A percentile compares a stretch with the other conserved stretches of the same genome.
Conservation (phyloP, 1,140 invertebrate genomes). For the Pinna nobilis region DNA sequence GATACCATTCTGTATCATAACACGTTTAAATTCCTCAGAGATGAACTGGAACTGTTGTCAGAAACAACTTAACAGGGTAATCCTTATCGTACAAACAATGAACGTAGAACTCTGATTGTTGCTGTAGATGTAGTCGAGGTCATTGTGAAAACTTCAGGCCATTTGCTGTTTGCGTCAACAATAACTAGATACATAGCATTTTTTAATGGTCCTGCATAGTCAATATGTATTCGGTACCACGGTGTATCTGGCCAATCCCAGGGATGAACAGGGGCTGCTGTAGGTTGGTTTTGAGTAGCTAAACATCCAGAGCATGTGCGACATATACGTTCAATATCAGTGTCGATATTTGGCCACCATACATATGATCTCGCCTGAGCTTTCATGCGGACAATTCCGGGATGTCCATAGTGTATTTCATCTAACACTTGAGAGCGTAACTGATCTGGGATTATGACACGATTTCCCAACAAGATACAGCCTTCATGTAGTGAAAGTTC, state of each 20-base stretch:
- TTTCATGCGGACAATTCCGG: conserved; percentile 77
- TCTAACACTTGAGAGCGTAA: conserved; percentile 45
- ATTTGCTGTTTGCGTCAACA: conserved; percentile 75
- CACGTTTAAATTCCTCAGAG: conserved; percentile 37
- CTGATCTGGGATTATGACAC: conserved; percentile 24
- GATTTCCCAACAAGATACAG: conserved; percentile 27
- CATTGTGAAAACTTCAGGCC: conserved; percentile 73
- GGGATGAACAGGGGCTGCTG: conserved; percentile 41
- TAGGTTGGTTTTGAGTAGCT: conserved; percentile 49
- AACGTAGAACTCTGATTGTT: conserved; percentile 24
- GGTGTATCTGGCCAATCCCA: conserved; percentile 71
- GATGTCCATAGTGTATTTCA: conserved; percentile 74
- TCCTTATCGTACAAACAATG: conserved; percentile 38
- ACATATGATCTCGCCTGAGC: conserved; percentile 74
- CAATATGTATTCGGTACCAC: conserved; percentile 74
- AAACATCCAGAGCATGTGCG: conserved; percentile 50
- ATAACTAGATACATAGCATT: conserved; percentile 72
- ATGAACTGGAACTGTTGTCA: conserved; percentile 52
- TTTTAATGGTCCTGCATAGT: conserved; percentile 53
- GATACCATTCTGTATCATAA: conserved; percentile 39
- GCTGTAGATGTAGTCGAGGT: conserved; percentile 30
- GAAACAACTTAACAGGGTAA: conserved; percentile 34
- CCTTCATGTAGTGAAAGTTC: conserved; percentile 28
- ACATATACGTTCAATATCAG: conserved; percentile 64
- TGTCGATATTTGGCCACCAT: conserved; percentile 76